phyloP scores from a whole-genome alignment of 2,113 vertebrate genomes.

The Aix galericulata region DNA sequence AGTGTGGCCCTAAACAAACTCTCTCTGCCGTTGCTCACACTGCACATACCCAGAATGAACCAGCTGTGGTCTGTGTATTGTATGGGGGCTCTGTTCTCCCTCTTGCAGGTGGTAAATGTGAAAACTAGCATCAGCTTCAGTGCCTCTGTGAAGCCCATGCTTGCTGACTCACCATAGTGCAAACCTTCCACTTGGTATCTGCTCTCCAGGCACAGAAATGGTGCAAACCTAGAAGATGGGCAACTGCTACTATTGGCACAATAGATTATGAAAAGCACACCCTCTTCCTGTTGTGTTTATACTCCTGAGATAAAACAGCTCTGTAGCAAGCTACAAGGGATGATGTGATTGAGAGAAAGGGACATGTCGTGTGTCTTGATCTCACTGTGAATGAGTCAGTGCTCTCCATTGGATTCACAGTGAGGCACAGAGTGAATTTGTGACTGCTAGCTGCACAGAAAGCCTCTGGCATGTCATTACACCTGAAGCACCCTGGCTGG shows the following conservation, averaged over 20 bases:
- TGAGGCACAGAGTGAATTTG: neutral
- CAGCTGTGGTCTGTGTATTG: rapidly evolving
- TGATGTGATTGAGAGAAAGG: neutral
- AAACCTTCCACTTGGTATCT: neutral
- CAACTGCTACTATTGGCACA: neutral
- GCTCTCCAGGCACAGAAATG: neutral
- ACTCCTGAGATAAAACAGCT: neutral
- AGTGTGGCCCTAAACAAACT: neutral
- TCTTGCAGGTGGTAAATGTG: neutral
- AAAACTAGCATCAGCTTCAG: neutral
- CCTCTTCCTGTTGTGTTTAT: neutral
- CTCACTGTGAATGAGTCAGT: rapidly evolving
- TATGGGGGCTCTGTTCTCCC: neutral
- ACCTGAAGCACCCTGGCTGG: neutral
- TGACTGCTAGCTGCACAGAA: neutral
- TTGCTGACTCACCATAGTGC: neutral
- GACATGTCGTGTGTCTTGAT: rapidly evolving
- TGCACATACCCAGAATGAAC: neutral
- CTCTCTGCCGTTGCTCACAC: neutral
- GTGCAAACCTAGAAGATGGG: neutral
- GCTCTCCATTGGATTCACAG: rapidly evolving
- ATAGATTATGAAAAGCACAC: neutral
- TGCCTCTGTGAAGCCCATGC: neutral
- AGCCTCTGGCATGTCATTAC: neutral
- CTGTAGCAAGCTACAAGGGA: neutral